Conservation (phyloP, 2,888 invertebrate genomes). For the Horisme vitalbata region DNA sequence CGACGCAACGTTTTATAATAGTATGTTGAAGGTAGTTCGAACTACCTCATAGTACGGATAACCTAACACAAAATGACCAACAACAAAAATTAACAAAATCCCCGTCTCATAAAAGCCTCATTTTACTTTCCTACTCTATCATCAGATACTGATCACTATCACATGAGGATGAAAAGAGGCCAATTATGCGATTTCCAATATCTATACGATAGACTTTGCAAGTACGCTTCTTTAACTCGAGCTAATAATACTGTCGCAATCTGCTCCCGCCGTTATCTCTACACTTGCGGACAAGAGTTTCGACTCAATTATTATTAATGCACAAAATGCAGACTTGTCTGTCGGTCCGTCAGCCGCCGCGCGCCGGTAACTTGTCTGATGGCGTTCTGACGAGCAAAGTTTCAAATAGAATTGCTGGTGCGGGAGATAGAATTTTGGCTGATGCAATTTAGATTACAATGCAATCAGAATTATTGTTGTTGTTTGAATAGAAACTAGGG, state of each 20-base stretch:
- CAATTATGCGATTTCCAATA: too few relatives aligned
- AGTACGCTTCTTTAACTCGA: constrained; percentile 4
- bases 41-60: too few relatives aligned
- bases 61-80: too few relatives aligned
- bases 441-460: constrained; percentile 14
- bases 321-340: constrained; percentile 11
- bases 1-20: too few relatives aligned
- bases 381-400: constrained; percentile 26
- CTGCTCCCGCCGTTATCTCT: constrained; percentile 6
- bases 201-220: not conserved
- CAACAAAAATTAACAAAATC: too few relatives aligned
- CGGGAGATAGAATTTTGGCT: constrained; percentile 11
- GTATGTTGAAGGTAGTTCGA: too few relatives aligned
- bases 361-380: constrained; percentile 15
- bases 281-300: constrained; percentile 16
- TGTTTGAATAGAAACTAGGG: too few relatives aligned
- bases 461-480: constrained; percentile 1
- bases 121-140: too few relatives aligned
- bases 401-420: constrained; percentile 19
- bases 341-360: constrained; percentile 6
- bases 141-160: too few relatives aligned
- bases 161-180: too few relatives aligned
- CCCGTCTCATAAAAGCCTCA: too few relatives aligned
- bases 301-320: constrained; percentile 20
- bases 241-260: constrained; percentile 10